Evolutionary conservation across 2,797 vertebrate genomes (phyloP).

Genomic region (Hylomyscus alleni): DNA sequence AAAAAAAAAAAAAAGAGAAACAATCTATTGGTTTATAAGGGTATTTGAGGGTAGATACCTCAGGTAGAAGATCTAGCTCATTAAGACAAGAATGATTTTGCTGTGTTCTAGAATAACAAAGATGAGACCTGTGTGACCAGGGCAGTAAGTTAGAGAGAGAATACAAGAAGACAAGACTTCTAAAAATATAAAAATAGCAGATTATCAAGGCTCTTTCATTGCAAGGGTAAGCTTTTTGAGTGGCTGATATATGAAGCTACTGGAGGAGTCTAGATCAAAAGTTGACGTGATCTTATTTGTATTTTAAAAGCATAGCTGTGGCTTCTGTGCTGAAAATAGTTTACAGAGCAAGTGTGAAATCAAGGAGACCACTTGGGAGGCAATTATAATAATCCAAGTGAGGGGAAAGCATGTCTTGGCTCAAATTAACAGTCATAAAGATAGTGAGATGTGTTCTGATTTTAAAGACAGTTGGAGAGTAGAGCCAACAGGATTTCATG

Average conservation of each 20-base stretch:
- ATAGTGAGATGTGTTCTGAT: slow-evolving; percentile 11
- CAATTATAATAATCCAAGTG: slow-evolving; percentile 34
- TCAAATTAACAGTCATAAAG: slow-evolving; percentile 12
- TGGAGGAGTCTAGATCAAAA: background rate
- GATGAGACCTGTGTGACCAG: background rate
- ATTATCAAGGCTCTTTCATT: background rate
- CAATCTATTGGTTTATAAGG: background rate
- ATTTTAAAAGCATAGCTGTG: slow-evolving; percentile 16
- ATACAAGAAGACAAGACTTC: background rate
- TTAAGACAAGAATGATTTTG: background rate
- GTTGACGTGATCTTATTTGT: background rate
- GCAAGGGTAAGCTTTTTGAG: slow-evolving; percentile 8
- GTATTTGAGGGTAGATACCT: background rate
- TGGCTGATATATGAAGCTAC: background rate
- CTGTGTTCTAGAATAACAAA: background rate
- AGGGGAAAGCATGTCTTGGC: slow-evolving; percentile 59
- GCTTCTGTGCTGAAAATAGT: slow-evolving; percentile 40
- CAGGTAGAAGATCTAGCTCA: background rate
- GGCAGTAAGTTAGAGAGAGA: background rate
- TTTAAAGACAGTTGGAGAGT: slow-evolving; percentile 20
- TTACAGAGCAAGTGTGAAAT: slow-evolving; percentile 48
- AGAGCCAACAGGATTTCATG: slow-evolving; percentile 33
- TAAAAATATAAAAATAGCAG: background rate
- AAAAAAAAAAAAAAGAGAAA: background rate
- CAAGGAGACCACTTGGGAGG: slow-evolving; percentile 35